Percentiles rank a stretch among this genome's conserved stretches.
Conservation (phyloP, 2,888 invertebrate genomes). For the Galeruca laticollis region DNA sequence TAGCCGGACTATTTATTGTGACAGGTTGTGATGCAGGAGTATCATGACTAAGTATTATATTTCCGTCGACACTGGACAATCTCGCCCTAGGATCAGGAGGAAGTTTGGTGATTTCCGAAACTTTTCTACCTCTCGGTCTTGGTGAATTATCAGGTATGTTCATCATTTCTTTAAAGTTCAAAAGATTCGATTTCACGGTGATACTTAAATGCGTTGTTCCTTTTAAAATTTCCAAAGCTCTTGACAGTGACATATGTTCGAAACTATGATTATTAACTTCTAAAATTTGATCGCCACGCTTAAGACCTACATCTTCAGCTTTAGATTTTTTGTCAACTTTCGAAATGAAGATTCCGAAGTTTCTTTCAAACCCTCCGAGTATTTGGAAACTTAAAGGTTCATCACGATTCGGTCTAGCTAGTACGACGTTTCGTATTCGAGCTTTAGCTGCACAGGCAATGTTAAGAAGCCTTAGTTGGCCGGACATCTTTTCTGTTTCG, state of each 20-base stretch:
- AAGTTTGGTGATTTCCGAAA: slow-evolving; percentile 75
- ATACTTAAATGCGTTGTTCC: slow-evolving; percentile 96
- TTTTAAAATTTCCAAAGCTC: slow-evolving; percentile 92
- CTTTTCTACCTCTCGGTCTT: slow-evolving; percentile 73
- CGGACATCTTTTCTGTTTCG: slow-evolving; percentile 59
- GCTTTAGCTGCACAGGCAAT: slow-evolving; percentile 99
- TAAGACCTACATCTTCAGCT: slow-evolving; percentile 95
- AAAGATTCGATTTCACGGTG: slow-evolving; percentile 95
- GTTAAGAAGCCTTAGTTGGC: slow-evolving; percentile 77
- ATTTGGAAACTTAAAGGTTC: slow-evolving; percentile 94
- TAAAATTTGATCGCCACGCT: slow-evolving; percentile 96
- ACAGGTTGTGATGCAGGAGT: slow-evolving; percentile 69
- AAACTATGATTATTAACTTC: slow-evolving; percentile 98
- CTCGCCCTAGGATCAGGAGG: slow-evolving; percentile 79
- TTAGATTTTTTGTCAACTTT: slow-evolving; percentile 94
- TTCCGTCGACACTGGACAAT: slow-evolving; percentile 81
- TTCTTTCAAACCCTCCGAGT: slow-evolving; percentile 92
- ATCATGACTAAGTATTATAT: slow-evolving; percentile 59
- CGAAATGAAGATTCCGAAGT: slow-evolving; percentile 89
- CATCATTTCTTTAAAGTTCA: slow-evolving; percentile 85
- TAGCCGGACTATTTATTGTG: slow-evolving; percentile 75
- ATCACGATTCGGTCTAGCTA: slow-evolving; percentile 92
- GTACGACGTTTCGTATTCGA: slow-evolving; percentile 88
- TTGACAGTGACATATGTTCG: slow-evolving; percentile 90
- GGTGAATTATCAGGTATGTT: slow-evolving; percentile 85